These are phyloP conservation scores for Verasper variegatus DNA, from an alignment of 2,113 vertebrate species.

Conservation along the genomic window DNA sequence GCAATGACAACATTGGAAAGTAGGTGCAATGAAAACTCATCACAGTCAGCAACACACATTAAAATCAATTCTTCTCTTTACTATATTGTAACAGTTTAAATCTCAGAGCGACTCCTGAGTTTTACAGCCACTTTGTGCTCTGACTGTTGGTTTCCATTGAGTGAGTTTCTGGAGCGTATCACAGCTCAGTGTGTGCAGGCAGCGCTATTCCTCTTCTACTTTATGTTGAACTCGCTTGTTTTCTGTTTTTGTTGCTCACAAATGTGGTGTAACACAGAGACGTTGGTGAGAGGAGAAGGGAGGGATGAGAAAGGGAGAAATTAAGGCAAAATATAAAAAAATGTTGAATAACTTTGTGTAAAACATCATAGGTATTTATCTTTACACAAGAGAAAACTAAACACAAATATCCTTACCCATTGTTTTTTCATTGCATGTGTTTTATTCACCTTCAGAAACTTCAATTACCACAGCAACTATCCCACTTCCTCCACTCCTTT, in stretches of 20 bases:
- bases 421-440: constrained; percentile 3
- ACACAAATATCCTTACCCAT: neutral
- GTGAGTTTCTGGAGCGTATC: too few species aligned
- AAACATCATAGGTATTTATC: neutral
- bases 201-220: too few species aligned
- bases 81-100: neutral
- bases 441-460: neutral
- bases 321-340: neutral
- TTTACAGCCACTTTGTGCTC: neutral
- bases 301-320: too few species aligned
- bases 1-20: neutral
- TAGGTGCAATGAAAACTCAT: neutral
- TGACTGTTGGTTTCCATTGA: neutral
- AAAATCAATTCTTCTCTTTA: neutral
- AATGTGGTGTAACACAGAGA: too few species aligned
- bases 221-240: neutral
- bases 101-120: neutral
- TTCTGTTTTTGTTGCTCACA: neutral
- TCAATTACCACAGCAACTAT: neutral
- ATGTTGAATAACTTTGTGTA: neutral
- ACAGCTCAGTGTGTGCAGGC: too few species aligned
- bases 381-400: neutral
- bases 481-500: neutral
- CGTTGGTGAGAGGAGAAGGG: too few species aligned
- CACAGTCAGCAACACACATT: neutral